A percentile compares a stretch with the other conserved stretches of the same genome.
phyloP scores from a whole-genome alignment of 2,113 vertebrate genomes.

The Dascyllus trimaculatus region DNA sequence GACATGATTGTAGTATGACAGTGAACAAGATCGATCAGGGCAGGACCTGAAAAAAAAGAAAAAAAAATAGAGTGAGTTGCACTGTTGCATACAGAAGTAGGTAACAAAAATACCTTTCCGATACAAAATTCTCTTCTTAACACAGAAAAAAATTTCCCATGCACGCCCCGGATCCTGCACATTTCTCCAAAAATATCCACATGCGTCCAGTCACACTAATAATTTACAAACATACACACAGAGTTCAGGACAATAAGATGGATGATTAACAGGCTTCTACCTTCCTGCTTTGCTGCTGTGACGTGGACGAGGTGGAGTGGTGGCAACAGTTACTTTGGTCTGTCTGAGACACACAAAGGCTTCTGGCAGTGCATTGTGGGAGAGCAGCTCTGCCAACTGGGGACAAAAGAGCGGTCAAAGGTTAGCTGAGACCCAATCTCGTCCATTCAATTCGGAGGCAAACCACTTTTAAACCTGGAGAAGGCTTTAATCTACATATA shows the following conservation, averaged over 20 bases:
- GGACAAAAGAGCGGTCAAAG: constrained; percentile 40
- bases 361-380: constrained; percentile 76
- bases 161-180: not conserved
- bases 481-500: too few relatives aligned
- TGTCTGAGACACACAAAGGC: constrained; percentile 18
- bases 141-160: too few relatives aligned
- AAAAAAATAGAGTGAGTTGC: not conserved
- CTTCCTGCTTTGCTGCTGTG: constrained; percentile 37
- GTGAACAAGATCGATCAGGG: constrained; percentile 12
- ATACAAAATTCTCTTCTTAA: too few relatives aligned
- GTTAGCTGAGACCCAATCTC: not conserved
- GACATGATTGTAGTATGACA: constrained; percentile 64
- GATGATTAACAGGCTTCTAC: not conserved
- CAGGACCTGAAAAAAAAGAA: constrained; percentile 34
- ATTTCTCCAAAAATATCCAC: not conserved
- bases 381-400: constrained; percentile 53
- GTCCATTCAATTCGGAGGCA: not conserved
- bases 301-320: constrained; percentile 14
- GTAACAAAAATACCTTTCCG: too few relatives aligned
- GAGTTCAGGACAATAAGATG: not conserved
- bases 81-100: not conserved
- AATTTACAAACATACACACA: not conserved
- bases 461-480: too few relatives aligned
- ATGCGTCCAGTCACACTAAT: not conserved
- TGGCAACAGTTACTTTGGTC: constrained; percentile 32